A percentile compares a stretch with the other conserved stretches of the same genome.
phyloP scores from a whole-genome alignment of 2,888 invertebrate genomes.

The Chaetoderma sp. region DNA sequence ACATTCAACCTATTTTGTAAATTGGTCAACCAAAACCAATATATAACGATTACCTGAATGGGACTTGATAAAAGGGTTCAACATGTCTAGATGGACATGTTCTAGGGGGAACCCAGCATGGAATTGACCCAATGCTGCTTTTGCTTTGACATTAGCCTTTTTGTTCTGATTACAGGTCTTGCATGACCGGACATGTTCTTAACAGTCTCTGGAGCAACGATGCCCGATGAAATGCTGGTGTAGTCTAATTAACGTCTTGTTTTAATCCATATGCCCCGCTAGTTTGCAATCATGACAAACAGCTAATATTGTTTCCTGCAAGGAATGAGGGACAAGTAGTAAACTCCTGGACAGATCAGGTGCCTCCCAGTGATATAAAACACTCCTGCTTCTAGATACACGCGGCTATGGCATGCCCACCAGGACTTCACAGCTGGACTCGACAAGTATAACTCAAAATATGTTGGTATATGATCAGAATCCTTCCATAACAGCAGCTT shows the following conservation, averaged over 20 bases:
- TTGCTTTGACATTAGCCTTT: not conserved
- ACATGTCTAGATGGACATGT: constrained; percentile 22
- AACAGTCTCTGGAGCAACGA: not conserved
- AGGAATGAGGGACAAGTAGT: too few species aligned
- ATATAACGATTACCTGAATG: constrained; percentile 22
- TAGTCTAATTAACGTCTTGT: constrained; percentile 10
- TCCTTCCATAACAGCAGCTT: too few species aligned
- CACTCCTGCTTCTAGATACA: too few species aligned
- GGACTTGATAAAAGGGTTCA: constrained; percentile 29
- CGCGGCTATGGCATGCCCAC: too few species aligned
- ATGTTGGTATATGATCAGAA: too few species aligned
- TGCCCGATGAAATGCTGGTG: constrained; percentile 16
- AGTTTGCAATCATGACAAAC: constrained; percentile 14
- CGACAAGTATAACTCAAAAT: too few species aligned
- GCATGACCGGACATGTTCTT: constrained; percentile 9
- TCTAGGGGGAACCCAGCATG: constrained; percentile 77
- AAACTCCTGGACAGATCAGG: too few species aligned
- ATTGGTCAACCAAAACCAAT: constrained; percentile 26
- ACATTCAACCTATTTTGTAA: constrained; percentile 29
- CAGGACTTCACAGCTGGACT: too few species aligned
- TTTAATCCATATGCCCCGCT: constrained; percentile 16
- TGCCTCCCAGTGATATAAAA: too few species aligned
- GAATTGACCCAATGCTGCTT: constrained; percentile 74
- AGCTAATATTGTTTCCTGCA: too few species aligned
- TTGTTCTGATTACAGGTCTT: constrained; percentile 13